Evolutionary conservation across 2,888 invertebrate species (phyloP).

Genomic region (Hermaeophaga mercurialis): DNA sequence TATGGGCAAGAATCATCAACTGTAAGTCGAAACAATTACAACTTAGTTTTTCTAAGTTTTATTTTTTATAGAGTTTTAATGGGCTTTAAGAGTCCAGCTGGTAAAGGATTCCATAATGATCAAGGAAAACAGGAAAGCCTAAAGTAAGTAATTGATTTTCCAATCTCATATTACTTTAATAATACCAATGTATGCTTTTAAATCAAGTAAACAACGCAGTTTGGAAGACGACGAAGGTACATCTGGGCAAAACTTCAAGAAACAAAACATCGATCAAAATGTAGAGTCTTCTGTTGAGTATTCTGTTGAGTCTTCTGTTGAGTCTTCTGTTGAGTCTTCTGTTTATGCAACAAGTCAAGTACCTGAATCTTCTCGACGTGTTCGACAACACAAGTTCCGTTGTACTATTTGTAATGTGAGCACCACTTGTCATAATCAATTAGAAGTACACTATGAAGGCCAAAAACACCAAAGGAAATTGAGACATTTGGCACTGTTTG

Average conservation of each 20-base stretch:
- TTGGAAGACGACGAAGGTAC: conserved; percentile 44
- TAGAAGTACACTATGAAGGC: conserved; percentile 66
- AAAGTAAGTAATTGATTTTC: conserved; percentile 42
- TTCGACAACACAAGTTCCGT: conserved; percentile 38
- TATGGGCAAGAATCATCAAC: conserved; percentile 65
- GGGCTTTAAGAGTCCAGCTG: conserved; percentile 54
- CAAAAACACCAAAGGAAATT: conserved; percentile 64
- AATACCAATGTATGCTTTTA: neutral
- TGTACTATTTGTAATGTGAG: conserved; percentile 57
- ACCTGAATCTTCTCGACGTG: neutral
- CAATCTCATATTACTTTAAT: neutral
- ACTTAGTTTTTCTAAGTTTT: neutral
- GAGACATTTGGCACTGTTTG: conserved; percentile 53
- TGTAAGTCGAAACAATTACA: conserved; percentile 49
- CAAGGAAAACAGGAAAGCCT: conserved; percentile 58
- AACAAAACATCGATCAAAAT: conserved; percentile 1
- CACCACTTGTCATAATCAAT: conserved; percentile 65
- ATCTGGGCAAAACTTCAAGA: conserved; percentile 47
- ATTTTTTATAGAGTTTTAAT: conserved; percentile 49
- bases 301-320: too few species aligned
- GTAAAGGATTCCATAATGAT: conserved; percentile 57
- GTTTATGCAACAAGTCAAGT: neutral
- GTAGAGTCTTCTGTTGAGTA: too few species aligned
- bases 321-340: too few species aligned
- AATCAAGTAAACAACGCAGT: conserved; percentile 2